These are phyloP conservation scores for Melinaea marsaeus DNA, from an alignment of 2,888 invertebrate genomes.

Conservation along the genomic window DNA sequence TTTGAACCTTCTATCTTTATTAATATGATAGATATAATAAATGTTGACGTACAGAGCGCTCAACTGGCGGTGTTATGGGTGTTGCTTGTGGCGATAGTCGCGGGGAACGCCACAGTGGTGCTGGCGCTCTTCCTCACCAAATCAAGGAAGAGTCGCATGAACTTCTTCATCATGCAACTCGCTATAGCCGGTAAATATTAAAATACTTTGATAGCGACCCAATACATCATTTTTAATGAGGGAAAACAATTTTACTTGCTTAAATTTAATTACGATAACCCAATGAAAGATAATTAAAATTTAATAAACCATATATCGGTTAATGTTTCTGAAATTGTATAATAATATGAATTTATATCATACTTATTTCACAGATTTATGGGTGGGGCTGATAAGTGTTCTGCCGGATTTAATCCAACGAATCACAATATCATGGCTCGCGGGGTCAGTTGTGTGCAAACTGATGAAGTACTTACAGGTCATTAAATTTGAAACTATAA, in stretches of 20 bases:
- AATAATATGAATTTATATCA: conserved; percentile 6
- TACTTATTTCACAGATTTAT: conserved; percentile 82
- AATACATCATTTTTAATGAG: too few species aligned
- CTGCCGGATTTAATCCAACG: conserved; percentile 93
- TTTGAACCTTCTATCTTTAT: too few species aligned
- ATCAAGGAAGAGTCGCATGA: conserved; percentile 93
- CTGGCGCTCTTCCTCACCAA: conserved; percentile 89
- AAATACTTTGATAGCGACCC: too few species aligned
- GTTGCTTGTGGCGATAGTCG: conserved; percentile 89
- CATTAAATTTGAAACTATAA: conserved; percentile 6
- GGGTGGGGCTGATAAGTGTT: conserved; percentile 92
- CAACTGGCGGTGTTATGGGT: conserved; percentile 92
- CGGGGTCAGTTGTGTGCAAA: conserved; percentile 92
- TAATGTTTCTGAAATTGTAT: conserved; percentile 5
- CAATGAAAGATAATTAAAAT: background rate
- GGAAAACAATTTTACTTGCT: too few species aligned
- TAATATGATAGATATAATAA: background rate
- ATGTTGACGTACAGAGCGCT: conserved; percentile 80
- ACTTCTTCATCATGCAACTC: conserved; percentile 95
- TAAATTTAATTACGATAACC: too few species aligned
- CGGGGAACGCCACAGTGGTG: conserved; percentile 92
- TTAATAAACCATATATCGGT: background rate
- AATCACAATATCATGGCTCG: conserved; percentile 92
- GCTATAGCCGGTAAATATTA: conserved; percentile 87
- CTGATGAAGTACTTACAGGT: conserved; percentile 90